Evolutionary conservation across 2,888 invertebrate species (phyloP).

Genomic region (Hyppa rectilinea): DNA sequence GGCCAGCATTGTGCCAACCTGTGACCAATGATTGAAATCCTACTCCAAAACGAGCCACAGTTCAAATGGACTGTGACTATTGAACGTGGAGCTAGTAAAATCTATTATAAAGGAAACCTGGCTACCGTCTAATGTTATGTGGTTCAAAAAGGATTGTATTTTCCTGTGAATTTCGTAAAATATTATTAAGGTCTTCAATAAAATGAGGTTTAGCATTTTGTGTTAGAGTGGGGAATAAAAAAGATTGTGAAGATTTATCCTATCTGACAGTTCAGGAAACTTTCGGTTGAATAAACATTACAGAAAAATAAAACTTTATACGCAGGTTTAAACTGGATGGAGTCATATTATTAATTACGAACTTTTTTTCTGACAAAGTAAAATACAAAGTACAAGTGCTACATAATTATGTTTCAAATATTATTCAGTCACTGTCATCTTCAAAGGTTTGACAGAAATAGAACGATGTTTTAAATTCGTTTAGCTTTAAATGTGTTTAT

Average conservation of each 20-base stretch:
- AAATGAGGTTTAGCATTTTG: neutral
- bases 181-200: too few species aligned
- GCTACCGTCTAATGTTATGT: neutral
- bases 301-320: too few species aligned
- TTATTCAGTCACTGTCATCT: too few species aligned
- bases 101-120: neutral
- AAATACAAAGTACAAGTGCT: too few species aligned
- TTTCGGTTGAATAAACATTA: neutral
- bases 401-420: too few species aligned
- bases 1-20: neutral
- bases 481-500: too few species aligned
- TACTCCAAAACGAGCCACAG: neutral
- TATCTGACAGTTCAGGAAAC: neutral
- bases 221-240: neutral
- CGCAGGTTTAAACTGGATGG: neutral
- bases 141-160: neutral
- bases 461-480: too few species aligned
- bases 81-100: constrained; percentile 21
- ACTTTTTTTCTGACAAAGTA: too few species aligned
- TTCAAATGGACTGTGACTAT: constrained; percentile 24
- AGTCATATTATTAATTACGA: neutral
- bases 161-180: neutral
- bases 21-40: constrained; percentile 27
- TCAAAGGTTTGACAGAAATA: too few species aligned
- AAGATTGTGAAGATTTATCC: neutral